A percentile compares a stretch with the other conserved stretches of the same genome.
These are phyloP conservation scores for Melitaea cinxia DNA, from an alignment of 1,140 invertebrate genomes.

Conservation along the genomic window DNA sequence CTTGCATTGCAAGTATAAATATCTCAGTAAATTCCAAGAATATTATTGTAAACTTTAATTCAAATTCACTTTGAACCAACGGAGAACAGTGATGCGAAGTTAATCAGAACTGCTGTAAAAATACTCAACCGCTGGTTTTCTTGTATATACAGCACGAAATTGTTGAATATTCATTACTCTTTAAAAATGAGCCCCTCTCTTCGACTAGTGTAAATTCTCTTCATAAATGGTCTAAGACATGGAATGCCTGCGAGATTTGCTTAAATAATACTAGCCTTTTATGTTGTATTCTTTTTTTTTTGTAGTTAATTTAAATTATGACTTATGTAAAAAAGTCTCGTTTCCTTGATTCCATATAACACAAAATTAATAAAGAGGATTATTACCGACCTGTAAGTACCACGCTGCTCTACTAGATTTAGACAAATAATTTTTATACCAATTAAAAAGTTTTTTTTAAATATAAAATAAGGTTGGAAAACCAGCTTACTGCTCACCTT, in stretches of 20 bases:
- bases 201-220: constrained; percentile 48
- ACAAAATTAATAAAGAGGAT: no score
- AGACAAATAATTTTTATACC: no score
- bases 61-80: constrained; percentile 55
- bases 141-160: constrained; percentile 22
- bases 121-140: constrained; percentile 10
- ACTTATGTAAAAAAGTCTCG: no score
- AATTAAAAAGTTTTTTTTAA: no score
- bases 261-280: no score
- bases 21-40: constrained; percentile 22
- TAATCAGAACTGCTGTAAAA: constrained; percentile 32
- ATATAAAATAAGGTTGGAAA: no score
- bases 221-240: neutral
- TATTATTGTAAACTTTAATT: constrained; percentile 36
- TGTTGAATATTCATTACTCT: constrained; percentile 27
- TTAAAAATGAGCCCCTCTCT: constrained; percentile 38
- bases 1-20: constrained; percentile 1
- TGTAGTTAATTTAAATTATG: no score
- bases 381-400: no score
- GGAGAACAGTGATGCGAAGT: constrained; percentile 43
- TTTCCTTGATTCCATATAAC: no score
- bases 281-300: no score
- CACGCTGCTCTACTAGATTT: no score
- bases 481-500: no score
- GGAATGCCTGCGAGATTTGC: neutral